Conservation (phyloP, 2,888 invertebrate genomes). For the Hofmannophila pseudospretella region DNA sequence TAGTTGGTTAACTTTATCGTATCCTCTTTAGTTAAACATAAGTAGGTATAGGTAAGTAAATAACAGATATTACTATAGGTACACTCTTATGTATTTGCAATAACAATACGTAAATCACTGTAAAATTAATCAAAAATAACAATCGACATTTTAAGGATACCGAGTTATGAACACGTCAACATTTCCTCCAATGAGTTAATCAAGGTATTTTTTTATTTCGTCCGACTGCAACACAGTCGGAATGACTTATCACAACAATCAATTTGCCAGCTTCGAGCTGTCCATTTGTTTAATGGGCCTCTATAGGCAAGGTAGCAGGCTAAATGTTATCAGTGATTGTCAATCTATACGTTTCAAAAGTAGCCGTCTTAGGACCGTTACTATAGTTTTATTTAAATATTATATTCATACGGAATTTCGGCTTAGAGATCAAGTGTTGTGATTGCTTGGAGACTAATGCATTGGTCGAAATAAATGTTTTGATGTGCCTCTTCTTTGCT, state of each 20-base stretch:
- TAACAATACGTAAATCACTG: too few species aligned
- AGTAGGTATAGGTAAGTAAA: too few species aligned
- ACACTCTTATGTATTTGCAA: too few species aligned
- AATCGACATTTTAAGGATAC: too few species aligned
- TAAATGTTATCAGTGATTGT: constrained; percentile 69
- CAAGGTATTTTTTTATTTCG: constrained; percentile 8
- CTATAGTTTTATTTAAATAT: constrained; percentile 16
- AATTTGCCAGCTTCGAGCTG: constrained; percentile 57
- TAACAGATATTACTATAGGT: too few species aligned
- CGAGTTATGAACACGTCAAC: too few species aligned
- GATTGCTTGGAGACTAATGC: constrained; percentile 40
- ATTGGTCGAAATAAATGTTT: constrained; percentile 27
- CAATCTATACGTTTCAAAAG: constrained; percentile 59
- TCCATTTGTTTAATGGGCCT: constrained; percentile 69
- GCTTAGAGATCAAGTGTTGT: constrained; percentile 39
- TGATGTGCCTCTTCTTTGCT: constrained; percentile 25
- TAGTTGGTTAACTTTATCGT: too few species aligned
- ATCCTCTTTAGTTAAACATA: too few species aligned
- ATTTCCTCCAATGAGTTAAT: constrained; percentile 8
- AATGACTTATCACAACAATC: constrained; percentile 69
- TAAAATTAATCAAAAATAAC: too few species aligned
- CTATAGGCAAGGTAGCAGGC: constrained; percentile 57
- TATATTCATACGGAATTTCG: constrained; percentile 33
- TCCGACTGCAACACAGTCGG: constrained; percentile 29
- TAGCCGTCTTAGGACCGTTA: constrained; percentile 27